phyloP scores from a whole-genome alignment of 2,888 invertebrate species.

The Tineola bisselliella region DNA sequence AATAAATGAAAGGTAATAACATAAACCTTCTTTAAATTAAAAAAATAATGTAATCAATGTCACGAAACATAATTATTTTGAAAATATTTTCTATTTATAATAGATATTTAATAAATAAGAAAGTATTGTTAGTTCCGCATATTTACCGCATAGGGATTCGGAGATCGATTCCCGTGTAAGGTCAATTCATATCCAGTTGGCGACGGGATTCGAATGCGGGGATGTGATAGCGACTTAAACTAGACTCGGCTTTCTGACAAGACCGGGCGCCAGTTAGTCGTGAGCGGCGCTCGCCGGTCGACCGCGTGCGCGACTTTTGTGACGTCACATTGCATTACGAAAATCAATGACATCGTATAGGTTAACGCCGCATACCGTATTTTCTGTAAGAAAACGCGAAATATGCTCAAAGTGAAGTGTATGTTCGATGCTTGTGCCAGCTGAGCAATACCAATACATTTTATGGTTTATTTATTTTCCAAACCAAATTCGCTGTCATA shows the following conservation, averaged over 20 bases:
- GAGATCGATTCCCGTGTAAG: conserved; percentile 26
- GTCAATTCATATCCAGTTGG: conserved; percentile 28
- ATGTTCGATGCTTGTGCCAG: conserved; percentile 25
- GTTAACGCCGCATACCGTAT: conserved; percentile 63
- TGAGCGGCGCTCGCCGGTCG: conserved; percentile 12
- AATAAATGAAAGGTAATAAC: too few relatives aligned
- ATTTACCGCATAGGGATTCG: background rate
- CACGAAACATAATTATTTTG: too few relatives aligned
- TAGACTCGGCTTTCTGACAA: conserved; percentile 20
- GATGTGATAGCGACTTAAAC: conserved; percentile 1
- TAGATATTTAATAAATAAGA: too few relatives aligned
- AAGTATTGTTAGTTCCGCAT: background rate
- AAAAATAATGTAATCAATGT: too few relatives aligned
- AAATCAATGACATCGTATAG: conserved; percentile 45
- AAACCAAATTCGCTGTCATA: conserved; percentile 11
- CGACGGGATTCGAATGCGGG: conserved; percentile 21
- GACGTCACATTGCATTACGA: conserved; percentile 58
- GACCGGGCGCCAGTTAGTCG: conserved; percentile 15
- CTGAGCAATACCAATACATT: background rate
- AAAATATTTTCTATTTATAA: too few relatives aligned
- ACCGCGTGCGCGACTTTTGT: conserved; percentile 33
- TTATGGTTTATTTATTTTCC: conserved; percentile 13
- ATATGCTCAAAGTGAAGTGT: conserved; percentile 43
- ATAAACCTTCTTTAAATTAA: too few relatives aligned
- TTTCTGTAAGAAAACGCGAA: conserved; percentile 57